Conservation (phyloP, 2,888 invertebrate species). For the Mythimna impura region DNA sequence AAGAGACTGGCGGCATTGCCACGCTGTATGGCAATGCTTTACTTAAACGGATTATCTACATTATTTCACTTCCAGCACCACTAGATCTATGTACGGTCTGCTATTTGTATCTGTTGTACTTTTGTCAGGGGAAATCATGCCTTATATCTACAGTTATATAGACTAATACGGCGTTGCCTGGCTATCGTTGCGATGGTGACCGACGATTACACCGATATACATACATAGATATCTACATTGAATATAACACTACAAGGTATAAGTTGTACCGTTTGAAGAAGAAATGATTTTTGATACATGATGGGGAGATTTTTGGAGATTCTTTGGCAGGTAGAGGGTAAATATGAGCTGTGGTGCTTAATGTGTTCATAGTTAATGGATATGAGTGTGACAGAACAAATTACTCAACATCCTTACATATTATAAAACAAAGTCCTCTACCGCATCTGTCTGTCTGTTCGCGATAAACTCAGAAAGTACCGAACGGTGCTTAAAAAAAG, state of each 20-base stretch:
- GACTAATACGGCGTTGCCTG: constrained; percentile 83
- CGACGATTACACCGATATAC: constrained; percentile 72
- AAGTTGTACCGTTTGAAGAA: constrained; percentile 54
- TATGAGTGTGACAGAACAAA: neutral
- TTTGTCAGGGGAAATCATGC: constrained; percentile 87
- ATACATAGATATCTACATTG: constrained; percentile 35
- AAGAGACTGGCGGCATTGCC: no score
- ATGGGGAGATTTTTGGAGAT: constrained; percentile 2
- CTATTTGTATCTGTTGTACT: constrained; percentile 82
- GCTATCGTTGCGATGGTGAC: constrained; percentile 87
- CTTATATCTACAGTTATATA: constrained; percentile 79
- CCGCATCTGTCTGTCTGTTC: no score
- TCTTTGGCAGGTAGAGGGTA: neutral
- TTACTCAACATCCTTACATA: no score
- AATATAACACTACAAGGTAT: constrained; percentile 53
- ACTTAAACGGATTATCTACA: no score
- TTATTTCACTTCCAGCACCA: constrained; percentile 48
- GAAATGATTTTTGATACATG: constrained; percentile 45
- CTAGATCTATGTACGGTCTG: constrained; percentile 65
- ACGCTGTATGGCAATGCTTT: no score
- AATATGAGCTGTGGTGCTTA: neutral
- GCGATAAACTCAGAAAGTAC: no score
- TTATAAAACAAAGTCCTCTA: no score
- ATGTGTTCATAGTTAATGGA: neutral
- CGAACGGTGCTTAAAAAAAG: no score